Evolutionary conservation across 2,888 invertebrate genomes (phyloP).

Genomic region (Mesochorus sp.): DNA sequence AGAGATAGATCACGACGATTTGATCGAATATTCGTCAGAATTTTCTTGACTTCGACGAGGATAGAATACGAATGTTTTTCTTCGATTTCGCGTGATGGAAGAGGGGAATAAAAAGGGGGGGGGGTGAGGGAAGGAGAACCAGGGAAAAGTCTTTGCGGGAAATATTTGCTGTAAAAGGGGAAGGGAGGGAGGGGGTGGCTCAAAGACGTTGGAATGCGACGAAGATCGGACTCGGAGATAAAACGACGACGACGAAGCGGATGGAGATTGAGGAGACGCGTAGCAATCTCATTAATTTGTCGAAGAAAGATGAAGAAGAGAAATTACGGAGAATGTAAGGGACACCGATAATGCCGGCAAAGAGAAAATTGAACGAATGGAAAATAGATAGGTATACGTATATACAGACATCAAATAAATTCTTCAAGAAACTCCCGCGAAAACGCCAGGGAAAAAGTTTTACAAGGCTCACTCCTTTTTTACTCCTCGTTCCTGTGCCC

Average conservation of each 20-base stretch:
- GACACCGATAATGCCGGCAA: constrained; percentile 22
- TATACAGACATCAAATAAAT: constrained; percentile 21
- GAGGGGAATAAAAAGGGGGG: constrained; percentile 5
- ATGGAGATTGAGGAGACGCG: constrained; percentile 43
- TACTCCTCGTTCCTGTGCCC: neutral
- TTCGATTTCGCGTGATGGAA: constrained; percentile 45
- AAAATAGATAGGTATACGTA: constrained; percentile 19
- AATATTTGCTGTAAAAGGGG: constrained; percentile 31
- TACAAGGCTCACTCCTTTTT: neutral
- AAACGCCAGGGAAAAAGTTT: constrained; percentile 13
- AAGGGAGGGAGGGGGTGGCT: neutral
- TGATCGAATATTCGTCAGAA: constrained; percentile 1
- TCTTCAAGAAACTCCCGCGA: constrained; percentile 21
- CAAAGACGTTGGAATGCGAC: constrained; percentile 34
- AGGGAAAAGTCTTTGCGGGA: constrained; percentile 23
- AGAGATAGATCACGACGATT: constrained; percentile 5
- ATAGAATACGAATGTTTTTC: constrained; percentile 58
- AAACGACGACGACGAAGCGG: constrained; percentile 20
- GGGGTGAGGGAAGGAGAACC: neutral
- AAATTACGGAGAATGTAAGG: constrained; percentile 36
- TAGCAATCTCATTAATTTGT: constrained; percentile 76
- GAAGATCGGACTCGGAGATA: constrained; percentile 42
- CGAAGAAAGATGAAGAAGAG: constrained; percentile 60
- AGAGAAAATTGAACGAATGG: constrained; percentile 46
- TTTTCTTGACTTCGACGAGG: constrained; percentile 1